Conservation (phyloP, 1,140 invertebrate genomes). For the Pentalonia nigronervosa region DNA sequence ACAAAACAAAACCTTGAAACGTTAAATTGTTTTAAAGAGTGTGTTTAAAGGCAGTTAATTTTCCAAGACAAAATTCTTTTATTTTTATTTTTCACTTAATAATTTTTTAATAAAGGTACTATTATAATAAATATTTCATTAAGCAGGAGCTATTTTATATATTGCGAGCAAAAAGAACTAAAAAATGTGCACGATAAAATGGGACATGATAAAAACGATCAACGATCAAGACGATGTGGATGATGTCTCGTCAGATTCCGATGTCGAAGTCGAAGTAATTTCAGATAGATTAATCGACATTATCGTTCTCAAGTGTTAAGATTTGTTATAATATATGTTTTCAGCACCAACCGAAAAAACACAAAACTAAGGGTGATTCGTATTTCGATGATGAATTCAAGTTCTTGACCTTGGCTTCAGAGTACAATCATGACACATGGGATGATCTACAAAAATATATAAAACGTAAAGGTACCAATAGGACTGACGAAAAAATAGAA, state of each 20-base stretch:
- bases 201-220: conserved; percentile 75
- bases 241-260: conserved; percentile 80
- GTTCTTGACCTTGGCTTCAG: conserved; percentile 75
- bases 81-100: not conserved
- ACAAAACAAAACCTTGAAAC: not conserved
- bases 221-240: conserved; percentile 79
- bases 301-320: not conserved
- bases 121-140: not conserved
- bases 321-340: conserved; percentile 61
- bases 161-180: not conserved
- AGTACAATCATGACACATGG: conserved; percentile 86
- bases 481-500: conserved; percentile 86
- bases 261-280: conserved; percentile 80
- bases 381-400: conserved; percentile 79
- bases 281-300: not conserved
- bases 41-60: not conserved
- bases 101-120: too few relatives aligned
- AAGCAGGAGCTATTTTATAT: not conserved
- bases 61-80: not conserved
- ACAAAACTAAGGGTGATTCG: conserved; percentile 74
- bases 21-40: not conserved
- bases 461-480: conserved; percentile 74
- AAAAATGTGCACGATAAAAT: conserved; percentile 29
- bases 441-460: conserved; percentile 84
- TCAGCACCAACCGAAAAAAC: conserved; percentile 81